These are phyloP conservation scores for Osmerus mordax DNA, from an alignment of 2,113 vertebrate species.

Conservation along the genomic window DNA sequence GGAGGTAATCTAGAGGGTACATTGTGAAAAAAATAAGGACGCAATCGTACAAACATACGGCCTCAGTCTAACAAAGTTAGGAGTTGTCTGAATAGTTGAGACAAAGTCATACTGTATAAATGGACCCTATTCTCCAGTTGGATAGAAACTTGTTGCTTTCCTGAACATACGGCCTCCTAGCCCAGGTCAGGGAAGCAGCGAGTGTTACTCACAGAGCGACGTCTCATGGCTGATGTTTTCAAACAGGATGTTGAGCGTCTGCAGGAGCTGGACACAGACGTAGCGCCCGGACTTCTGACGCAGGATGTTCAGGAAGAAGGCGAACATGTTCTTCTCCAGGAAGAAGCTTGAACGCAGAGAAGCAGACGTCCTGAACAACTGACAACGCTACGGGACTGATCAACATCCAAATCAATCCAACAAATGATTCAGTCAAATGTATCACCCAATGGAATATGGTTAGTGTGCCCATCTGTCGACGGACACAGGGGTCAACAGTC, in stretches of 20 bases:
- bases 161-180: too few species aligned
- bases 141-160: too few species aligned
- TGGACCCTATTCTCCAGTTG: too few species aligned
- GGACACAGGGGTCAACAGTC: too few species aligned
- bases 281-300: constrained; percentile 97
- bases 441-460: too few species aligned
- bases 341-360: constrained; percentile 81
- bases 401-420: not conserved
- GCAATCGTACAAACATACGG: too few species aligned
- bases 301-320: constrained; percentile 97
- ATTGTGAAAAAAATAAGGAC: not conserved
- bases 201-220: constrained; percentile 86
- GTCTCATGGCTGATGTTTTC: constrained; percentile 99
- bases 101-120: not conserved
- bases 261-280: constrained; percentile 95
- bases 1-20: constrained; percentile 82
- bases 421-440: not conserved
- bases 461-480: too few species aligned
- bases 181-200: not conserved
- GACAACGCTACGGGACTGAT: not conserved
- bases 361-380: not conserved
- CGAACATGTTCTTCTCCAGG: constrained; percentile 99
- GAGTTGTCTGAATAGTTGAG: not conserved
- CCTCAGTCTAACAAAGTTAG: not conserved
- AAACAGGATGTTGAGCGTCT: constrained; percentile 97